A percentile compares a stretch with the other conserved stretches of the same genome.
Evolutionary conservation across 1,140 invertebrate species (phyloP).

Genomic region (Drosophila nikananu): DNA sequence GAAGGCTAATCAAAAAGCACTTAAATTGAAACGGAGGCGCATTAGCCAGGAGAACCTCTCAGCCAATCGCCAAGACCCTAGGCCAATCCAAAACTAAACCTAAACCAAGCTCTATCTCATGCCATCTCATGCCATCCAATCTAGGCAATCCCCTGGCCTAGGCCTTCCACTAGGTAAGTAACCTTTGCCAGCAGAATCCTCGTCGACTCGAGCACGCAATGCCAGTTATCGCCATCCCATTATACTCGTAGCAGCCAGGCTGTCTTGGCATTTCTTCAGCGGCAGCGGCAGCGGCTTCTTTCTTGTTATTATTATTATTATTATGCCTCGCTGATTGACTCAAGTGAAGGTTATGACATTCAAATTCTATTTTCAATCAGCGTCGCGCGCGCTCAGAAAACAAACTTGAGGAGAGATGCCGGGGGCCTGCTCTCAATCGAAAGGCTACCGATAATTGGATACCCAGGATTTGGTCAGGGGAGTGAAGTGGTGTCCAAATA

Average conservation of each 20-base stretch:
- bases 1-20: slow-evolving; percentile 75
- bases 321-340: slow-evolving; percentile 57
- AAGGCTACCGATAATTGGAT: slow-evolving; percentile 2
- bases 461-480: slow-evolving; percentile 1
- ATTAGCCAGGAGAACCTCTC: slow-evolving; percentile 34
- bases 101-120: background rate
- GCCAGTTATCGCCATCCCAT: slow-evolving; percentile 23
- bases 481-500: background rate
- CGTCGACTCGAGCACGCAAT: slow-evolving; percentile 19
- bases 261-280: background rate
- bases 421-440: slow-evolving; percentile 12
- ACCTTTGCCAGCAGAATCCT: slow-evolving; percentile 31
- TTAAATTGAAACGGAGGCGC: slow-evolving; percentile 56
- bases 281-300: slow-evolving; percentile 8
- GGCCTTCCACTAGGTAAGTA: background rate
- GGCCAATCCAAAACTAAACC: background rate
- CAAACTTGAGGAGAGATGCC: slow-evolving; percentile 60
- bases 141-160: background rate
- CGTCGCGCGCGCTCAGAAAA: slow-evolving; percentile 41
- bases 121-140: background rate
- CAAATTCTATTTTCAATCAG: slow-evolving; percentile 82
- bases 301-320: slow-evolving; percentile 31
- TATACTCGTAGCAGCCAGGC: background rate
- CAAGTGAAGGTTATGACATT: slow-evolving; percentile 77
- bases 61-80: background rate